A percentile compares a stretch with the other conserved stretches of the same genome.
These are phyloP conservation scores for Cacatua alba DNA, from an alignment of 2,113 vertebrate genomes.

Conservation along the genomic window DNA sequence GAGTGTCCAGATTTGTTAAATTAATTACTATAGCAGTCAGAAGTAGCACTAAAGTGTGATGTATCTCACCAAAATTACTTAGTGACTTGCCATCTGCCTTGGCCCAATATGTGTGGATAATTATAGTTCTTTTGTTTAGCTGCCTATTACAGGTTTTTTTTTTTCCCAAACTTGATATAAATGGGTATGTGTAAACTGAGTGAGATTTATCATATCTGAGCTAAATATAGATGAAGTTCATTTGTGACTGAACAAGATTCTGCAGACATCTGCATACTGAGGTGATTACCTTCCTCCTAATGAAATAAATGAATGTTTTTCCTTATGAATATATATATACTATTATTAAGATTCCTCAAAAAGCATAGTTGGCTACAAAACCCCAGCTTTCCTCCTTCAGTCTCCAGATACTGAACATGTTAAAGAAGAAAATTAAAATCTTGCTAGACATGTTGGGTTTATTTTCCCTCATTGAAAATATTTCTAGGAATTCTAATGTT, in stretches of 20 bases:
- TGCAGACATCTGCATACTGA: neutral
- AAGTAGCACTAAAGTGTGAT: neutral
- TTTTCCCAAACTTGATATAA: neutral
- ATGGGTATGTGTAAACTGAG: neutral
- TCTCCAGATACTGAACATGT: neutral
- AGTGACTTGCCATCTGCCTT: neutral
- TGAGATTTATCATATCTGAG: neutral
- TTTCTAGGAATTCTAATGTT: neutral
- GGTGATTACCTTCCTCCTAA: slow-evolving; percentile 14
- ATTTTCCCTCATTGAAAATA: neutral
- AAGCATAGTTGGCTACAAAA: neutral
- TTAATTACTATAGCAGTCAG: neutral
- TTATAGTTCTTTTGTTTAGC: neutral
- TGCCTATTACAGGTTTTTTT: neutral
- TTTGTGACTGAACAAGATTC: neutral
- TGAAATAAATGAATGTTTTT: slow-evolving; percentile 26
- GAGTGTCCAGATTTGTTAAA: neutral
- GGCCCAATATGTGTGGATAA: neutral
- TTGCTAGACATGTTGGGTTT: neutral
- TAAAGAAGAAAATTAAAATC: neutral
- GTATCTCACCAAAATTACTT: neutral
- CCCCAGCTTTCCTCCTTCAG: neutral
- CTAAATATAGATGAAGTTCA: slow-evolving; percentile 14
- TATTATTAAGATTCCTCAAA: neutral
- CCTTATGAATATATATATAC: slow-evolving; percentile 21